Evolutionary conservation across 2,113 vertebrate species (phyloP), one percentile per base, ranked within the genome.

Genomic region (Melanerpes aurifrons): DNA sequence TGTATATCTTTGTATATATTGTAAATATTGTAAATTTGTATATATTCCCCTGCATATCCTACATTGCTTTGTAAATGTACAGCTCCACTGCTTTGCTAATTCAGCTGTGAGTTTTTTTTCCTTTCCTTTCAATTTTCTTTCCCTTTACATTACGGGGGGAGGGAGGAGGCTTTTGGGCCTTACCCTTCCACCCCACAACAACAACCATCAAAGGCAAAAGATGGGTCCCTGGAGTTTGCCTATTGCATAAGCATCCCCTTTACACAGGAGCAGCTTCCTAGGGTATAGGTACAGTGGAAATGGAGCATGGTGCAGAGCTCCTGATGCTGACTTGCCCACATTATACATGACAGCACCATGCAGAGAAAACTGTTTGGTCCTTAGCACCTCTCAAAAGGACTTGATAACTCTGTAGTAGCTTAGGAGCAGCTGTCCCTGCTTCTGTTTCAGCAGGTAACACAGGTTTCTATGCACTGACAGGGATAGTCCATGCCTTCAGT

Each of bases 261-360:
- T 32, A 20, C 6, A 4, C 0, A 53, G 26, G 4, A 73, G 14
- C 26, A 59, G 6, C 35, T 72, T 87, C 54, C 21, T n/a, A 53
- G 25, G 25, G 12, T 24, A 32, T 9, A 1, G 0, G 14, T 17
- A 7, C 6, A 24, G 47, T 15, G 37, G 43, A 47, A 86, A 58
- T 1, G 6, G 35, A 70, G 20, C 47, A 20, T 3, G 5, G 62
- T 64, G 29, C 57, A 21, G 69, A 63, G 48, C 24, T 86, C 47
- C 28, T 63, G 11, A 29, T 0, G 1, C 8, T 45, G 29, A 29
- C 53, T 40, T 40, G 13, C 53, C 35, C 48, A 31, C 0, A 0
- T 22, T 35, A 7, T 24, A 15, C 25, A 18, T 19, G 66, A 86
- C 0, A 3, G 76, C 72, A 83, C 31, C 76, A 70, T 3, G 12